Conservation (phyloP, 2,113 vertebrate genomes). For the Lipophrys pholis region DNA sequence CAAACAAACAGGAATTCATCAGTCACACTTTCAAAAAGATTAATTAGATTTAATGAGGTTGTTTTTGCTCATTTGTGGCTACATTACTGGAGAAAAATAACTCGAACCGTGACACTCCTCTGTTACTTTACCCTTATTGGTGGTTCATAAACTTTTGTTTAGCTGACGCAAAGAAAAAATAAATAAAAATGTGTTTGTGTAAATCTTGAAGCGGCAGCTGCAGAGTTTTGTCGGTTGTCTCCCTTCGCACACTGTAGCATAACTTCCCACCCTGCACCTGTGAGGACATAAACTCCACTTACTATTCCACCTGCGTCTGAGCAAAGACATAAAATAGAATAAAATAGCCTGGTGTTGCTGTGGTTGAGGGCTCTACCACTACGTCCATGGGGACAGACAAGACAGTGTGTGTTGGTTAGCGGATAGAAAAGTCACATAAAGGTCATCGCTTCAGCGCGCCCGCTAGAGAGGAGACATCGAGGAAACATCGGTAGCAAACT, state of each 20-base stretch:
- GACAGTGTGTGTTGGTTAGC: slow-evolving; percentile 24
- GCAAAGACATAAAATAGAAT: slow-evolving; percentile 26
- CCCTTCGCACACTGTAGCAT: neutral
- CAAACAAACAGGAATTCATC: slow-evolving; percentile 11
- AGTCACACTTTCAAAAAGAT: slow-evolving; percentile 11
- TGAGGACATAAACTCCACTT: slow-evolving; percentile 17
- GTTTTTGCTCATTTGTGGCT: neutral
- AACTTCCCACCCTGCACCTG: slow-evolving; percentile 4
- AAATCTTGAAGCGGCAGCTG: slow-evolving; percentile 16
- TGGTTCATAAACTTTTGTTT: slow-evolving; percentile 7
- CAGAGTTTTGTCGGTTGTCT: neutral
- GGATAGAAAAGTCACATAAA: slow-evolving; percentile 45
- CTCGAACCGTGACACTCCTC: neutral
- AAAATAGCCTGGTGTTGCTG: slow-evolving; percentile 13
- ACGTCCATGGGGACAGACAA: slow-evolving; percentile 33
- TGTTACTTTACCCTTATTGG: slow-evolving; percentile 7
- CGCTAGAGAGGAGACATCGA: slow-evolving; percentile 9
- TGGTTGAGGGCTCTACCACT: neutral
- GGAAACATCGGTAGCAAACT: slow-evolving; percentile 15
- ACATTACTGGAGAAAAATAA: neutral
- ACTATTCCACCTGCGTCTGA: slow-evolving; percentile 33
- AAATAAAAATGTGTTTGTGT: slow-evolving; percentile 5
- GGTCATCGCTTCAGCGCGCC: slow-evolving; percentile 25
- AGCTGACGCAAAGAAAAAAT: neutral
- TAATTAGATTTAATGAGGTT: slow-evolving; percentile 8